Percentiles rank a stretch among this genome's conserved stretches.
Evolutionary conservation across 2,113 vertebrate species (phyloP).

Genomic region (Pedetes capensis): DNA sequence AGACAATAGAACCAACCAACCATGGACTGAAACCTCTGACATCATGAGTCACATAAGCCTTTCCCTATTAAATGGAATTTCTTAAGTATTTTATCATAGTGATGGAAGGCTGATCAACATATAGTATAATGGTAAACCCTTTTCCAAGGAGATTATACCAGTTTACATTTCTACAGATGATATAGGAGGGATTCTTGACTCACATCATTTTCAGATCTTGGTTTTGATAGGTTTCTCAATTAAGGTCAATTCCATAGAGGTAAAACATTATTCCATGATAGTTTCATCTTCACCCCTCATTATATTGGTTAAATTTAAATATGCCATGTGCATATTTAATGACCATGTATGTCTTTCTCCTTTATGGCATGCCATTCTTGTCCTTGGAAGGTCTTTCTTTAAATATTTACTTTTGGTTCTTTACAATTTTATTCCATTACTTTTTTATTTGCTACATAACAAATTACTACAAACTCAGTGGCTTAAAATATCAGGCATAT

Average conservation of each 20-base stretch:
- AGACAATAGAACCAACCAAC: no score
- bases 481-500: background rate
- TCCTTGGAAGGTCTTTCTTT: background rate
- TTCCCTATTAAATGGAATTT: background rate
- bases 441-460: background rate
- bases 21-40: background rate
- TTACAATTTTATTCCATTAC: background rate
- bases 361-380: background rate
- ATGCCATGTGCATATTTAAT: background rate
- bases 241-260: background rate
- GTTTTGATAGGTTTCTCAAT: background rate
- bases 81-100: background rate
- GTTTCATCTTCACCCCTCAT: background rate
- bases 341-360: background rate
- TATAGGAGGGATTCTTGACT: background rate
- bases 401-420: background rate
- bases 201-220: background rate
- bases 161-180: background rate
- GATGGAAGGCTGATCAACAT: background rate
- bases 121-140: background rate
- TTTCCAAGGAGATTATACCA: background rate
- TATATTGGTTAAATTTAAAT: background rate
- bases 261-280: background rate
- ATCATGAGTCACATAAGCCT: no score
- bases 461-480: background rate